Conservation (phyloP, 1,140 invertebrate species). For the Drosophila guanche region DNA sequence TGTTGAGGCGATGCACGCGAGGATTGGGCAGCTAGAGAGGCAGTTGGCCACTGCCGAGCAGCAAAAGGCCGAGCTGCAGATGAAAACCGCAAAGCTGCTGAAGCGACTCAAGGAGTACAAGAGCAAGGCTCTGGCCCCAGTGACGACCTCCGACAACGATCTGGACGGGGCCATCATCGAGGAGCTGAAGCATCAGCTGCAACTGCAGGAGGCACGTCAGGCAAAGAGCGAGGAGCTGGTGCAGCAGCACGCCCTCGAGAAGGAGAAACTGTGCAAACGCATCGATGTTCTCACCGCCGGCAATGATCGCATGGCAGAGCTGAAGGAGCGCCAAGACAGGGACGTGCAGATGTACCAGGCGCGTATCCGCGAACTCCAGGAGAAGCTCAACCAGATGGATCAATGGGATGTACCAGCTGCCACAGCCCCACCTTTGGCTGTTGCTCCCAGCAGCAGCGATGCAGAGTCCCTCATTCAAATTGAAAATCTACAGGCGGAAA, state of each 20-base stretch:
- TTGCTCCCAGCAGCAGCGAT: background rate
- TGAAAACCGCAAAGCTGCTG: conserved; percentile 88
- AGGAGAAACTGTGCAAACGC: conserved; percentile 87
- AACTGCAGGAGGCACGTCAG: conserved; percentile 87
- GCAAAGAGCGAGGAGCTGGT: conserved; percentile 85
- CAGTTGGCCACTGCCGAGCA: conserved; percentile 84
- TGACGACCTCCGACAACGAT: conserved; percentile 83
- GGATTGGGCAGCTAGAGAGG: conserved; percentile 84
- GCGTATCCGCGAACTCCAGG: conserved; percentile 87
- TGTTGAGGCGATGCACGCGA: conserved; percentile 74
- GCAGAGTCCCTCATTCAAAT: conserved; percentile 24
- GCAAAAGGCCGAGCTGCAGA: conserved; percentile 86
- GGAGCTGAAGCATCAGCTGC: conserved; percentile 88
- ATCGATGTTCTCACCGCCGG: conserved; percentile 90
- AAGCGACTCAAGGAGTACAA: conserved; percentile 91
- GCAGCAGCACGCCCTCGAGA: conserved; percentile 87
- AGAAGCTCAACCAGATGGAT: conserved; percentile 86
- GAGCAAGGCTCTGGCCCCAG: conserved; percentile 78
- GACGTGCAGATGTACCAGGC: conserved; percentile 88
- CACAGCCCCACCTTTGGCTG: conserved; percentile 2
- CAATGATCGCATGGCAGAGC: conserved; percentile 90
- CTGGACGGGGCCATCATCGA: conserved; percentile 90
- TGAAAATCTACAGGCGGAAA: conserved; percentile 61
- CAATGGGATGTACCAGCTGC: conserved; percentile 83
- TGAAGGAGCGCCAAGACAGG: conserved; percentile 91